Conservation (phyloP, 1,140 invertebrate genomes). For the Hycleus phaleratus region DNA sequence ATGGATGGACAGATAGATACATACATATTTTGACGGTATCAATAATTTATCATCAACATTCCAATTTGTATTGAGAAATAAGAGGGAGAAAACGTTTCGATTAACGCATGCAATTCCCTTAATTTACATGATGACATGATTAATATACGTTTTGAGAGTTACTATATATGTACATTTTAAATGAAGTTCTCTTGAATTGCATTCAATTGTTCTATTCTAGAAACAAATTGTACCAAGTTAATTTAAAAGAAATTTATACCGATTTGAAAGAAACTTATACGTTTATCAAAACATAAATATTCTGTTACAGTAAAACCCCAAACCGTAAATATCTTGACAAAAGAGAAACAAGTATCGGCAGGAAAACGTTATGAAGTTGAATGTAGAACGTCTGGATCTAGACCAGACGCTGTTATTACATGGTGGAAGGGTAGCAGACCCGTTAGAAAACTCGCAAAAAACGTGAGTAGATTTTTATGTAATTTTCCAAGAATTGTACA, state of each 20-base stretch:
- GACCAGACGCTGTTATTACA: conserved; percentile 72
- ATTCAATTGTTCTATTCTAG: too few species aligned
- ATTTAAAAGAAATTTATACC: background rate
- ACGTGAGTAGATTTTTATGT: conserved; percentile 52
- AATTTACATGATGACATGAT: too few species aligned
- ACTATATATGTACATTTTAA: too few species aligned
- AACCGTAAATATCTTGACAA: conserved; percentile 68
- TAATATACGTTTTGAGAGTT: too few species aligned
- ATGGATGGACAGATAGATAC: too few species aligned
- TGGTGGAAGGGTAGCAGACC: conserved; percentile 79
- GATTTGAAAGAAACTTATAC: background rate
- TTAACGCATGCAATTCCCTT: too few species aligned
- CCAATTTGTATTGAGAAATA: too few species aligned
- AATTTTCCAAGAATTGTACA: background rate
- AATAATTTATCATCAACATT: too few species aligned
- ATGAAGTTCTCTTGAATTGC: too few species aligned
- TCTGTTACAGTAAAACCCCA: conserved; percentile 67
- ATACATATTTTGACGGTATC: too few species aligned
- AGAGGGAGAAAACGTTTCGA: too few species aligned
- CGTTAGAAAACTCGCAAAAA: conserved; percentile 67
- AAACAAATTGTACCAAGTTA: background rate
- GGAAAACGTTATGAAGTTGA: conserved; percentile 76
- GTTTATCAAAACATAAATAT: conserved; percentile 2
- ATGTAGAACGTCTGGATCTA: conserved; percentile 72
- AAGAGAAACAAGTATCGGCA: conserved; percentile 68